Evolutionary conservation across 2,888 invertebrate genomes (phyloP).

Genomic region (Dendrolimus pini): DNA sequence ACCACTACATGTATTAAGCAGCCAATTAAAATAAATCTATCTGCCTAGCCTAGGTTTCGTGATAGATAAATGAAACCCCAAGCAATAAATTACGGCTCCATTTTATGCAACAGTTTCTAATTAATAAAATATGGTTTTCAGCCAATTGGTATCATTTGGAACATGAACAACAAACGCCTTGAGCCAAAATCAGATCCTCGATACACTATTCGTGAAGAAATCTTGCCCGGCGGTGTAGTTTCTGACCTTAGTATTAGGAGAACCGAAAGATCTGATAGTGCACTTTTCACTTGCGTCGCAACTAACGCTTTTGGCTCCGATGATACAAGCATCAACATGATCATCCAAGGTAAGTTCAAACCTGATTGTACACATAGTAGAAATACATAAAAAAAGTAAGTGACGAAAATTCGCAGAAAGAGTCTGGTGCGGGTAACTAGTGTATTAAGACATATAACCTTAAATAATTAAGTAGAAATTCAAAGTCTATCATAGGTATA

Average conservation of each 20-base stretch:
- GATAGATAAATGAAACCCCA: too few relatives aligned
- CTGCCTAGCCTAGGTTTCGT: too few relatives aligned
- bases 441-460: too few relatives aligned
- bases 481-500: too few relatives aligned
- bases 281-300: constrained; percentile 93
- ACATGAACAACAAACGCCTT: constrained; percentile 94
- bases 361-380: not conserved
- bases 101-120: too few relatives aligned
- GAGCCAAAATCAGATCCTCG: constrained; percentile 93
- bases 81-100: too few relatives aligned
- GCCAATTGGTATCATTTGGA: constrained; percentile 96
- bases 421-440: too few relatives aligned
- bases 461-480: too few relatives aligned
- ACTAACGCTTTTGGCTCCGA: constrained; percentile 96
- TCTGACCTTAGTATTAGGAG: constrained; percentile 93
- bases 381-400: too few relatives aligned
- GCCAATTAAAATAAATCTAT: too few relatives aligned
- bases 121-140: constrained; percentile 16
- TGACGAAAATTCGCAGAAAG: too few relatives aligned
- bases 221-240: constrained; percentile 89
- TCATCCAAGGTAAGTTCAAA: constrained; percentile 85
- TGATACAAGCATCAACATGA: constrained; percentile 96
- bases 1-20: not conserved
- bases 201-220: constrained; percentile 91
- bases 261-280: constrained; percentile 92